Evolutionary conservation across 2,113 vertebrate genomes (phyloP).

Genomic region (Micronisus gabar): DNA sequence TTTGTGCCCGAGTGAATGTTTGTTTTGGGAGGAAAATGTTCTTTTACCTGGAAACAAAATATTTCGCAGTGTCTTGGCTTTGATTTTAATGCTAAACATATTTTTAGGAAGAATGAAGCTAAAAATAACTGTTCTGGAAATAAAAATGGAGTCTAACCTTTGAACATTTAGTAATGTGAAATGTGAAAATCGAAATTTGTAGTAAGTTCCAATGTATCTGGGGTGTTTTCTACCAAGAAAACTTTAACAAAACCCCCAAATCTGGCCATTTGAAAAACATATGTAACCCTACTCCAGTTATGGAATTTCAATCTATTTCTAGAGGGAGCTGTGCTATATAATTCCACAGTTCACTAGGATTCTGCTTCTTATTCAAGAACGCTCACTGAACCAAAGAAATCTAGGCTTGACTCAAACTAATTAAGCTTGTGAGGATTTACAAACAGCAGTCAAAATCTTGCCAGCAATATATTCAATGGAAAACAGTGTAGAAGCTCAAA

Average conservation of each 20-base stretch:
- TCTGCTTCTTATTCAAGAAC: slow-evolving; percentile 15
- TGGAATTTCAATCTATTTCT: slow-evolving; percentile 15
- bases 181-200: background rate
- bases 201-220: background rate
- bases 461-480: background rate
- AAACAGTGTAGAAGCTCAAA: background rate
- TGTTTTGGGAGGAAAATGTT: background rate
- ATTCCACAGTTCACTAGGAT: slow-evolving; percentile 2
- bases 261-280: background rate
- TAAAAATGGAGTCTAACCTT: background rate
- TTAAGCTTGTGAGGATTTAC: slow-evolving; percentile 44
- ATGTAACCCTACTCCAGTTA: background rate
- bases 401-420: slow-evolving; percentile 22
- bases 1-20: background rate
- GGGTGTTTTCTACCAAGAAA: background rate
- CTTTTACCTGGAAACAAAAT: slow-evolving; percentile 10
- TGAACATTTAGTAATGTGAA: background rate
- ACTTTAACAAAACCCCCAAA: background rate
- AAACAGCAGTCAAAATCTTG: slow-evolving; percentile 14
- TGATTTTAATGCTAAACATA: background rate
- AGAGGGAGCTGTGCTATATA: background rate
- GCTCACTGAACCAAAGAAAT: slow-evolving; percentile 1
- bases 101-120: background rate
- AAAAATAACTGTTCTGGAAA: background rate
- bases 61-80: background rate